Conservation (phyloP, 37 sponge, comb jelly and placozoan genomes). For the Beroe forskalii region DNA sequence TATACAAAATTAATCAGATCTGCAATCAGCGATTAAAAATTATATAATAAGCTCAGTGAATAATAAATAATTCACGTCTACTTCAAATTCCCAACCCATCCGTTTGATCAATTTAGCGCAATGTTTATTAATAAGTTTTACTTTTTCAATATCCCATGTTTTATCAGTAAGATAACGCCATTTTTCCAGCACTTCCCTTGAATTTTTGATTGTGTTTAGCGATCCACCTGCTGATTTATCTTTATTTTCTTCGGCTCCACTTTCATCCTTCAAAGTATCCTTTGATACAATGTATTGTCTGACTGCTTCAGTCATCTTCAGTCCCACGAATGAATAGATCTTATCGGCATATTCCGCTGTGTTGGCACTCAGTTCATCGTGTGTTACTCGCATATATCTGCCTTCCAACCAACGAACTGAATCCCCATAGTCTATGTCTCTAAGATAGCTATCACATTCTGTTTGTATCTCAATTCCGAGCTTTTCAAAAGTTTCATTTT, state of each 20-base stretch:
- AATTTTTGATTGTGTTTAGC: neutral
- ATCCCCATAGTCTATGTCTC: neutral
- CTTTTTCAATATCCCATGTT: neutral
- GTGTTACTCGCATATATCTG: neutral
- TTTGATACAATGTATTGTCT: neutral
- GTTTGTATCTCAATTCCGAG: neutral
- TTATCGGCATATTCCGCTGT: neutral
- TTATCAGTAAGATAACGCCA: too few species aligned
- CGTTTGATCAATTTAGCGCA: neutral
- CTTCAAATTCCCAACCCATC: neutral
- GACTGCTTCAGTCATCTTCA: neutral
- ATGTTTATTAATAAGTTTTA: neutral
- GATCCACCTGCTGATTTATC: neutral
- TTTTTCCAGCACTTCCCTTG: neutral
- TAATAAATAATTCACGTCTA: too few species aligned
- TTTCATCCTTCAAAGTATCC: neutral
- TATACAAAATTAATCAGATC: too few species aligned
- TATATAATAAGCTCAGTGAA: too few species aligned
- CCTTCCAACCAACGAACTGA: neutral
- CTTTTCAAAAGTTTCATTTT: neutral
- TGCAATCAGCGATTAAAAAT: too few species aligned
- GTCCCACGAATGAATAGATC: neutral
- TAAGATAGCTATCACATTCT: slow-evolving; percentile 3
- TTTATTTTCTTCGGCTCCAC: neutral
- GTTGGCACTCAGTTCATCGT: neutral